phyloP scores from a whole-genome alignment of 2,797 vertebrate genomes.

The Sebastes nivosus region DNA sequence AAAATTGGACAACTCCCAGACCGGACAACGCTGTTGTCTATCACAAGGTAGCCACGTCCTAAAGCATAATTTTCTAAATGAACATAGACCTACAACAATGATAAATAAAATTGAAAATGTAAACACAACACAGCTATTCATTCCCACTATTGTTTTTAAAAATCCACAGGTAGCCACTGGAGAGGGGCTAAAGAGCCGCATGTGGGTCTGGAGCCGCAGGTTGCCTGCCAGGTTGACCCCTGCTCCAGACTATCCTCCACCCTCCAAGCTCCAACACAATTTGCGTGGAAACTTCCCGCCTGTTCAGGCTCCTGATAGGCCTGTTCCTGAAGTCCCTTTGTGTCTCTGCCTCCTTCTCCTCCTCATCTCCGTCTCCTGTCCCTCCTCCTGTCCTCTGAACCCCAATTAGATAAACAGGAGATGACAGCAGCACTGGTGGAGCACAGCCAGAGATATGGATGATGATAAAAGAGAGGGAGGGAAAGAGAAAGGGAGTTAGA shows the following conservation, averaged over 20 bases:
- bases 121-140: too few species aligned
- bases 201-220: too few species aligned
- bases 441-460: conserved; percentile 43
- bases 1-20: background rate
- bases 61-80: background rate
- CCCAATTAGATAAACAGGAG: conserved; percentile 76
- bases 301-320: conserved; percentile 36
- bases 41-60: background rate
- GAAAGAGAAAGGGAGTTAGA: background rate
- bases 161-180: too few species aligned
- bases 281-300: conserved; percentile 44
- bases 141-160: too few species aligned
- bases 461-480: conserved; percentile 15
- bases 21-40: background rate
- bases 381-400: conserved; percentile 61
- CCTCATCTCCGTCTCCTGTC: conserved; percentile 15
- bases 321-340: conserved; percentile 40
- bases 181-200: too few species aligned
- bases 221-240: background rate
- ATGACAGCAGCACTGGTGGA: conserved; percentile 67
- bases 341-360: conserved; percentile 10
- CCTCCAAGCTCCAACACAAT: conserved; percentile 8
- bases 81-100: too few species aligned
- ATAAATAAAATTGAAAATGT: too few species aligned
- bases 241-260: background rate